Evolutionary conservation across 2,113 vertebrate genomes (phyloP).

Genomic region (Micromys minutus): DNA sequence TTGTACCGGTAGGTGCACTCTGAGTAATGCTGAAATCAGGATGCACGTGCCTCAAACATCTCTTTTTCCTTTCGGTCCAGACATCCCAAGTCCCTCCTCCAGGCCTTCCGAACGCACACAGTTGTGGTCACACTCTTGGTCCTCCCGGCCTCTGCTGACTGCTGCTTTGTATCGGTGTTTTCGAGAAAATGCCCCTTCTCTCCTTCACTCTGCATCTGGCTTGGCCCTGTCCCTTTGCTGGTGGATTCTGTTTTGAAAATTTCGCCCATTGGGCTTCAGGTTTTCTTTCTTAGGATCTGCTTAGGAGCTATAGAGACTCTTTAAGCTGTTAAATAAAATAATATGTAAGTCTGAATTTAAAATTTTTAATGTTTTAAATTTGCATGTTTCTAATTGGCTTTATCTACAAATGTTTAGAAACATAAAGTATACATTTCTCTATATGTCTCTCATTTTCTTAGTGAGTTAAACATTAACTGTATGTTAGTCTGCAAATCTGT

Average conservation of each 20-base stretch:
- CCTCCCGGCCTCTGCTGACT: background rate
- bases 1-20: background rate
- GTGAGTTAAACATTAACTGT: background rate
- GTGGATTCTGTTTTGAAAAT: background rate
- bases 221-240: constrained; percentile 17
- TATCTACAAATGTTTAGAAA: constrained; percentile 14
- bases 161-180: background rate
- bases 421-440: background rate
- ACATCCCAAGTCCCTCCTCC: background rate
- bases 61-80: background rate
- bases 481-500: background rate
- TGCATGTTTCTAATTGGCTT: background rate
- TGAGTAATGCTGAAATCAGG: background rate
- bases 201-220: background rate
- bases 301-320: background rate
- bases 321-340: background rate
- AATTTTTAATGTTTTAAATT: constrained; percentile 13
- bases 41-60: background rate
- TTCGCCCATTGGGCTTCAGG: background rate
- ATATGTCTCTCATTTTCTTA: constrained; percentile 2
- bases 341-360: background rate
- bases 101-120: background rate
- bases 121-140: background rate
- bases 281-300: background rate
- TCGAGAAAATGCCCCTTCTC: background rate